Conservation (phyloP, 2,888 invertebrate genomes). For the Drosophila trichaetosa region DNA sequence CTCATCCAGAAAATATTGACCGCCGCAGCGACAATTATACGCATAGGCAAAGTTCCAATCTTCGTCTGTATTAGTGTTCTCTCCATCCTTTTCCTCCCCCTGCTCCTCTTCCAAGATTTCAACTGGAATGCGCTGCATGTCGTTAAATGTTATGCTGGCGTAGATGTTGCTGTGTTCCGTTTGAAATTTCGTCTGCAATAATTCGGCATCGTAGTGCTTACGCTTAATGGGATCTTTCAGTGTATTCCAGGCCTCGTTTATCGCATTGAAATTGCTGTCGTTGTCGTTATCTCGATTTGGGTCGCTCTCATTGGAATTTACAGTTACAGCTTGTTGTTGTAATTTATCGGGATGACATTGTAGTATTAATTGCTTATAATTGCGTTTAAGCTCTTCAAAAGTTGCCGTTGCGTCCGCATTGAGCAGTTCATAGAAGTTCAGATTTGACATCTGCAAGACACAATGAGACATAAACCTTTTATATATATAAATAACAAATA, state of each 20-base stretch:
- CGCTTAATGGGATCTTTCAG: conserved; percentile 87
- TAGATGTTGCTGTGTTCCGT: conserved; percentile 87
- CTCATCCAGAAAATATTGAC: conserved; percentile 84
- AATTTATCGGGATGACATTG: conserved; percentile 85
- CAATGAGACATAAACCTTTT: conserved; percentile 32
- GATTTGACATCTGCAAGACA: conserved; percentile 71
- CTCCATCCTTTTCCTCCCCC: conserved; percentile 16
- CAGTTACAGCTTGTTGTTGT: conserved; percentile 57
- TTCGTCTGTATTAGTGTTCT: conserved; percentile 46
- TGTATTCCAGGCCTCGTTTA: conserved; percentile 90
- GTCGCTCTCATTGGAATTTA: conserved; percentile 49
- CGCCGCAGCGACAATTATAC: conserved; percentile 90
- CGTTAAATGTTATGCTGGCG: conserved; percentile 84
- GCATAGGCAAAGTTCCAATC: conserved; percentile 71
- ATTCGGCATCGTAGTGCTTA: conserved; percentile 88
- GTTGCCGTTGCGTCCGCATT: conserved; percentile 72
- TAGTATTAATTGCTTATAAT: conserved; percentile 84
- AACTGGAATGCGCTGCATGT: conserved; percentile 83
- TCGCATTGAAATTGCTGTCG: conserved; percentile 85
- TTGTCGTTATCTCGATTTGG: conserved; percentile 63
- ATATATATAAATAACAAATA: conserved; percentile 30
- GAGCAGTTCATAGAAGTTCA: conserved; percentile 82
- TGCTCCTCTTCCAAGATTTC: conserved; percentile 38
- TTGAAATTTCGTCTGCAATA: conserved; percentile 87
- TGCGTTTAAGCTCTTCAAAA: conserved; percentile 81